phyloP scores from a whole-genome alignment of 2,797 vertebrate genomes.

The Gambusia yucatana region DNA sequence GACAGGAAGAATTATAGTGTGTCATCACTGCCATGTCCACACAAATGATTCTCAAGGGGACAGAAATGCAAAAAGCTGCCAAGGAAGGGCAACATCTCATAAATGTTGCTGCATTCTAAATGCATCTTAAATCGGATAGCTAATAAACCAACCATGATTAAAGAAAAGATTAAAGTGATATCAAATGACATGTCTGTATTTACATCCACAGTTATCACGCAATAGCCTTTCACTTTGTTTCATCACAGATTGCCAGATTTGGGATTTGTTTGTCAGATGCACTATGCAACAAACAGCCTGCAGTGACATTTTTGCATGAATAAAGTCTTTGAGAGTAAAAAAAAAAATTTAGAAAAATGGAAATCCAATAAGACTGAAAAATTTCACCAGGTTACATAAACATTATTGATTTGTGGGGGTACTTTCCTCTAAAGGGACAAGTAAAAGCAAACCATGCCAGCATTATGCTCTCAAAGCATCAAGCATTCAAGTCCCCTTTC shows the following conservation, averaged over 20 bases:
- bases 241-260: neutral
- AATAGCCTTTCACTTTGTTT: constrained; percentile 7
- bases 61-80: constrained; percentile 37
- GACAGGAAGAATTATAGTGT: constrained; percentile 75
- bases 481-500: constrained; percentile 8
- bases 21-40: constrained; percentile 58
- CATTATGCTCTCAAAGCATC: constrained; percentile 13
- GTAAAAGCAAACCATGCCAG: constrained; percentile 12
- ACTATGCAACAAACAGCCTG: constrained; percentile 4
- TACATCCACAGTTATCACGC: neutral
- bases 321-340: neutral
- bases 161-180: constrained; percentile 10
- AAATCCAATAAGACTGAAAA: neutral
- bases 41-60: constrained; percentile 52
- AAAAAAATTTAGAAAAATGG: neutral
- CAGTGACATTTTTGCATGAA: neutral
- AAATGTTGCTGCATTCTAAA: constrained; percentile 32
- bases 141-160: constrained; percentile 47
- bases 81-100: constrained; percentile 43
- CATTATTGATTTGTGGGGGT: constrained; percentile 18
- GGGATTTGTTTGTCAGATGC: neutral
- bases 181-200: constrained; percentile 19
- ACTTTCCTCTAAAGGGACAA: constrained; percentile 15
- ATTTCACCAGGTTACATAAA: constrained; percentile 3
- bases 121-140: constrained; percentile 32